Conservation (phyloP, 2,113 vertebrate genomes). For the Esox niger region DNA sequence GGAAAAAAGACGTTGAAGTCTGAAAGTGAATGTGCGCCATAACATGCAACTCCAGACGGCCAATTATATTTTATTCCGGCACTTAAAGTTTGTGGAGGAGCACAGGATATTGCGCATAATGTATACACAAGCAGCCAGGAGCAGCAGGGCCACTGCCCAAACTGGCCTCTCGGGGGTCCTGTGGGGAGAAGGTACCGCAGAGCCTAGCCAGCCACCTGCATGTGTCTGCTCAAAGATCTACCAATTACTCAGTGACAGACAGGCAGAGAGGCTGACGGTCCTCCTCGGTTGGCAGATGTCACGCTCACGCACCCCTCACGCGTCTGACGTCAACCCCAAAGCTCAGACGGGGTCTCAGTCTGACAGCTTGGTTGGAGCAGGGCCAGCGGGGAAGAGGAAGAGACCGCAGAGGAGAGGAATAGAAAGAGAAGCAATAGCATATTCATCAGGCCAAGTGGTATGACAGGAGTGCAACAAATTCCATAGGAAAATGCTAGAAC, state of each 20-base stretch:
- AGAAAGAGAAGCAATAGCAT: conserved; percentile 56
- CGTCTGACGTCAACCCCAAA: conserved; percentile 43
- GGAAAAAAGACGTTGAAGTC: conserved; percentile 55
- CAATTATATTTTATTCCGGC: conserved; percentile 79
- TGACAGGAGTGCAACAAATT: conserved; percentile 51
- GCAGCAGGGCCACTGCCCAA: conserved; percentile 62
- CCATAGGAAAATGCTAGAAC: conserved; percentile 49
- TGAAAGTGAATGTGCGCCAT: conserved; percentile 59
- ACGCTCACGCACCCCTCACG: conserved; percentile 61
- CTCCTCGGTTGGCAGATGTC: conserved; percentile 73
- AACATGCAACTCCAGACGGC: conserved; percentile 71
- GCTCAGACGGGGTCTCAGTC: conserved; percentile 41
- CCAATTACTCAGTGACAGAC: conserved; percentile 75
- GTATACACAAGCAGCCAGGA: conserved; percentile 68
- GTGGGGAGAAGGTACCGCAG: conserved; percentile 60
- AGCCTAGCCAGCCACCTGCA: conserved; percentile 69
- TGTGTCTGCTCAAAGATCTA: conserved; percentile 65
- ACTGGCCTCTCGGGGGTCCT: conserved; percentile 70
- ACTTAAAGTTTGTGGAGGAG: conserved; percentile 74
- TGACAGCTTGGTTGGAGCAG: conserved; percentile 67
- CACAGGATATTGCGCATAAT: conserved; percentile 75
- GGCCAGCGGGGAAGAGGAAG: conserved; percentile 57
- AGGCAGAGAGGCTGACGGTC: conserved; percentile 64
- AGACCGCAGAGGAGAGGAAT: conserved; percentile 37
- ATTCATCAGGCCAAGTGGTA: conserved; percentile 58